Base-by-base conservation (phyloP, 2,113 vertebrate species). In the Meles meles region DNA sequence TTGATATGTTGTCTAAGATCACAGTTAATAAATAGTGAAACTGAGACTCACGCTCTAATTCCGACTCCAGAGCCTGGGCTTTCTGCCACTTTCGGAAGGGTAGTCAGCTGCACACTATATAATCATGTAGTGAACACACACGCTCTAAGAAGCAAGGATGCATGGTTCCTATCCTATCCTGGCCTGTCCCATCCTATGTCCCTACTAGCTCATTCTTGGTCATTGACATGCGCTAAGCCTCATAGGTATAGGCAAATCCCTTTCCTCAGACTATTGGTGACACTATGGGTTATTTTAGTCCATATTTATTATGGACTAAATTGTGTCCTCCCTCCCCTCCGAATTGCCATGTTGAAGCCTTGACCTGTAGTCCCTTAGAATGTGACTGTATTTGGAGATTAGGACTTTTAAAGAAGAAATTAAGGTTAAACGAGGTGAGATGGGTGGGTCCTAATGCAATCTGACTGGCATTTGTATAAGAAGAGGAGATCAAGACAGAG, bases 91-190 rank as follows among this genome's bases (percentile, higher is more conserved):
- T 7, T 31, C n/a, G 3, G 27, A 74, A 67, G 23, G 25, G 6
- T 3, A 77, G 12, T 7, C 5, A 1, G 7, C 7, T 34, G 7
- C 76, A 2, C 20, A 4, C 20, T 10, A 21, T 2, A 7, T 29
- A 15, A 29, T 27, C 25, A 74, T 72, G 39, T 13, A 42, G 37
- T 42, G 23, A 6, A 42, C 14, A 44, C 72, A 74, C 39, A 74
- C 3, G 7, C 39, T 44, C 23, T 77, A 31, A 29, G 23, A 39
- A 49, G 18, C 6, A 86, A 29, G 18, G 34, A 37, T 13, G 17
- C 18, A 21, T 14, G 25, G 37, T 20, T 77, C 52, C 37, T 57
- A 10, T 15, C 63, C 31, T 67, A 34, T 34, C 63, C 29, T 65
- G 31, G 12, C 17, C 37, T 72, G 3, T 3, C 9, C 20, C 37